Base-by-base conservation (phyloP, 2,113 vertebrate species). In the Parus major region DNA sequence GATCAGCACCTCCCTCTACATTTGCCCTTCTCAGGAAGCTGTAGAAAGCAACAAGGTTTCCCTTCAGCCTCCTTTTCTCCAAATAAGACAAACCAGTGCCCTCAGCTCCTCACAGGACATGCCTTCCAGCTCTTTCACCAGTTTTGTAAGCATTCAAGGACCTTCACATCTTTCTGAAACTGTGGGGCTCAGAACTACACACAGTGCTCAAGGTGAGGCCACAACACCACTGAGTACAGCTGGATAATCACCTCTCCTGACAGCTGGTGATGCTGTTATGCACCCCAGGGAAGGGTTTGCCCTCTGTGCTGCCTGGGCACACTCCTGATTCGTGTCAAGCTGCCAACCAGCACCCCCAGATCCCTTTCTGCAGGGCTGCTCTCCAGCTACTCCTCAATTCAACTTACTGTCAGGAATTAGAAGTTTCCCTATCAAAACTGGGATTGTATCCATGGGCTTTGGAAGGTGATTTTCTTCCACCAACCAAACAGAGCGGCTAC, bases 301-400 rank as follows among this genome's bases (percentile, higher is more conserved):
- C n/a, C n/a, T n/a, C 56, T 42, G 17, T 5, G 4, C 44, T 91
- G n/a, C 60, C 50, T 25, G 39, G 60, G n/a, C n/a, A 35, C 36
- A 6, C 49, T 31, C 33, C 28, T 41, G 28, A 14, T 47, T 35
- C 4, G 0, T 41, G 13, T 2, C 1, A 4, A 46, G 24, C n/a
- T 7, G 28, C 22, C 7, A 6, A 18, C 20, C 79, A 64, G 56
- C 56, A 53, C 3, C 9, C 46, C 21, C 35, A 78, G 18, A 52
- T 11, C 42, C 47, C 36, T 82, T 71, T 52, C 42, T 49, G 16
- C 27, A 80, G 22, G 25, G 29, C 66, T 64, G 78, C 39, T 75
- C 27, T 56, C 42, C 71, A 86, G 82, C 15, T n/a, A 9, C 53
- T 63, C 19, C n/a, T 72, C 66, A 57, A 33, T 20, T 59, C 31